Base-by-base conservation (phyloP, 2,113 vertebrate species). In the Cheirogaleus medius region DNA sequence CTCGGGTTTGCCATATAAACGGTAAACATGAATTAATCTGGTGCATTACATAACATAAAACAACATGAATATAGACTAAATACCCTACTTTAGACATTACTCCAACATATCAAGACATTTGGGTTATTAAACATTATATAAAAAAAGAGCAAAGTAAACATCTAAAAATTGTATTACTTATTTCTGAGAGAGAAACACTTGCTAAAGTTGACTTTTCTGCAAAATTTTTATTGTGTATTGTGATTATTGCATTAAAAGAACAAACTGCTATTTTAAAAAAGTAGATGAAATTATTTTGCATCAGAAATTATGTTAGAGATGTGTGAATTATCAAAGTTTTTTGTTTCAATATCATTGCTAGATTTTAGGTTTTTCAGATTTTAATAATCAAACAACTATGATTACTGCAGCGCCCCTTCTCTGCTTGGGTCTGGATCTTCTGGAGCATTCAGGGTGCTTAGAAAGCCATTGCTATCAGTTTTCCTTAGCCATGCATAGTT, bases 1-100 rank as follows among this genome's bases (percentile, higher is more conserved):
- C 99, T 99, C 99, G 98, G 99, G 99, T 99, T 98, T 86, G 94
- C 98, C 98, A 99, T 98, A 99, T 98, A 98, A 99, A 99, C 99
- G 99, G 99, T 99, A 99, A 99, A 99, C 98, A 99, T 99, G 99
- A 99, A 98, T 99, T 99, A 99, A 99, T 99, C 99, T 99, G 99
- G 99, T 99, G 99, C 99, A 99, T 99, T 98, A 99, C 98, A 99
- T 98, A 98, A 97, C 95, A 98, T 98, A 98, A 98, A 98, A 96
- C 94, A 98, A 83, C 96, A 95, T 97, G 95, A 98, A 97, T 98
- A 98, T 97, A 98, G 97, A 34, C 11, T 3, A 98, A 95, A 93
- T 97, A 97, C 13, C 95, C 93, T 98, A 97, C 91, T 98, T 98
- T 97, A 98, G 96, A 98, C 97, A 97, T 82, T 97, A 97, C 95